A percentile compares a stretch with the other conserved stretches of the same genome.
Conservation (phyloP, 2,797 vertebrate species). For the Cirrhinus mrigala region DNA sequence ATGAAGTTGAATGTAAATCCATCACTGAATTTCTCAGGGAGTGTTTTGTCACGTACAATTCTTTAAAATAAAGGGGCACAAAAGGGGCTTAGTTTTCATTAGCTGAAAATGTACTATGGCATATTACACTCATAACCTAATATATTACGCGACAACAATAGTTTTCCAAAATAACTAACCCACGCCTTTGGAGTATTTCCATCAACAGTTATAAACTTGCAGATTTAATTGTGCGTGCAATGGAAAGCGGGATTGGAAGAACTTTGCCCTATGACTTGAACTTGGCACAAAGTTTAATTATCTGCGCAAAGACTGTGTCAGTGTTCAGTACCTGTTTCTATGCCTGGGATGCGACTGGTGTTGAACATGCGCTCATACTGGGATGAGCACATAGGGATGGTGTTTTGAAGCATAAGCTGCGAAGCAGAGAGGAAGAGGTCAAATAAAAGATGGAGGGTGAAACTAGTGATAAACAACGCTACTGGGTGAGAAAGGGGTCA, state of each 20-base stretch:
- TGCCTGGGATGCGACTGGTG: constrained; percentile 84
- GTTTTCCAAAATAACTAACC: background rate
- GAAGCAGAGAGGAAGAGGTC: constrained; percentile 78
- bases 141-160: background rate
- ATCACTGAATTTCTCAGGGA: background rate
- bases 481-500: background rate
- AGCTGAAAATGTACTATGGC: background rate
- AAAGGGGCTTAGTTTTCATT: background rate
- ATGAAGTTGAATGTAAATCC: background rate
- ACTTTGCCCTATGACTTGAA: background rate
- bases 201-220: background rate
- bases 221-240: background rate
- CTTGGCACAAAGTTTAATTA: background rate
- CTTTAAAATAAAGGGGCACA: background rate
- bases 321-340: constrained; percentile 83
- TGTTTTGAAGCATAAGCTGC: constrained; percentile 86
- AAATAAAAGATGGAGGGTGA: constrained; percentile 63
- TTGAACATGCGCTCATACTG: constrained; percentile 88
- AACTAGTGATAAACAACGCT: constrained; percentile 20
- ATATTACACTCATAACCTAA: background rate
- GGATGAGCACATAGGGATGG: constrained; percentile 85
- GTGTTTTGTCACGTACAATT: background rate
- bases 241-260: background rate
- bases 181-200: background rate
- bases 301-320: constrained; percentile 10